A percentile compares a stretch with the other conserved stretches of the same genome.
phyloP scores from a whole-genome alignment of 2,888 invertebrate species.

The Pseudoips prasinana region DNA sequence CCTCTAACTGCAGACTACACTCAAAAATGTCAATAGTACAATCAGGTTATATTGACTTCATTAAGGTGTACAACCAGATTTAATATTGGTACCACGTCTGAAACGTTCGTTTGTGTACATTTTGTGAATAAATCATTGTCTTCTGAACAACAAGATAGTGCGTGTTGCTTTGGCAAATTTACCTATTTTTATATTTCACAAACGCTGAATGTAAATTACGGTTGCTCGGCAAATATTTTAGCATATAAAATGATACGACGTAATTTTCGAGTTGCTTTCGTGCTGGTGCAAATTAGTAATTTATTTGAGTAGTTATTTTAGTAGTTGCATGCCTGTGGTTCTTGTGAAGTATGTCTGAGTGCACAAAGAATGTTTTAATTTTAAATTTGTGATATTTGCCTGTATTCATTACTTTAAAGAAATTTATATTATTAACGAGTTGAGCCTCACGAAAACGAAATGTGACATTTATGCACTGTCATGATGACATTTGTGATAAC shows the following conservation, averaged over 20 bases:
- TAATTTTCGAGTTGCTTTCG: not conserved
- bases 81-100: slow-evolving; percentile 27
- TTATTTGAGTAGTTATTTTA: too few relatives aligned
- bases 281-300: slow-evolving; percentile 7
- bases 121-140: slow-evolving; percentile 68
- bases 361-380: too few relatives aligned
- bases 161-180: slow-evolving; percentile 69
- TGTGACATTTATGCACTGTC: too few relatives aligned
- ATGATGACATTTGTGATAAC: too few relatives aligned
- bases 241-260: slow-evolving; percentile 14
- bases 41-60: slow-evolving; percentile 17
- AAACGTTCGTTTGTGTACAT: slow-evolving; percentile 44
- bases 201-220: slow-evolving; percentile 43
- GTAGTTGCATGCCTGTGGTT: too few relatives aligned
- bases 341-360: not conserved
- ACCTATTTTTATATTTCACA: slow-evolving; percentile 52
- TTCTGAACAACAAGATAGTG: slow-evolving; percentile 67
- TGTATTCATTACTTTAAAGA: too few relatives aligned
- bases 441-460: too few relatives aligned
- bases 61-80: slow-evolving; percentile 14
- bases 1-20: too few relatives aligned
- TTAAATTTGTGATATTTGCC: too few relatives aligned
- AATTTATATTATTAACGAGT: too few relatives aligned
- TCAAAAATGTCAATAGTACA: too few relatives aligned
- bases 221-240: slow-evolving; percentile 15